A percentile compares a stretch with the other conserved stretches of the same genome.
These are phyloP conservation scores for Tenualosa thibaudeaui DNA, from an alignment of 2,797 vertebrate genomes.

Conservation along the genomic window DNA sequence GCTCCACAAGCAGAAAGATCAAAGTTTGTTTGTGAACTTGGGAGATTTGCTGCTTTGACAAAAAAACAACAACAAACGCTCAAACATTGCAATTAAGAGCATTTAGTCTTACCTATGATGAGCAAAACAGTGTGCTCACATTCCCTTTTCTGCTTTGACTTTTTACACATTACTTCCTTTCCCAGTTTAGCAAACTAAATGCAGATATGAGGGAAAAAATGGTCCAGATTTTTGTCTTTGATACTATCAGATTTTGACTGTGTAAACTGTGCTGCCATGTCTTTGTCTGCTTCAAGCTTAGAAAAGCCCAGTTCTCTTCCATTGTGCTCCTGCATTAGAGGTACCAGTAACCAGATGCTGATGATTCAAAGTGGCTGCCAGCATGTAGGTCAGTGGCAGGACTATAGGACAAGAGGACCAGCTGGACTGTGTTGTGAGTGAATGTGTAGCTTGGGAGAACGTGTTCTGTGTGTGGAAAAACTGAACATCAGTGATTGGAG, in stretches of 20 bases:
- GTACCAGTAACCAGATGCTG: not conserved
- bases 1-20: constrained; percentile 35
- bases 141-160: not conserved
- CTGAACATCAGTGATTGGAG: not conserved
- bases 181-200: not conserved
- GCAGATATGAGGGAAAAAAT: not conserved
- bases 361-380: not conserved
- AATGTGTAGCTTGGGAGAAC: not conserved
- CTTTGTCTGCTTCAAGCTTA: not conserved
- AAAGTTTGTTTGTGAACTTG: constrained; percentile 36
- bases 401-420: not conserved
- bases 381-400: not conserved
- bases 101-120: not conserved
- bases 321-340: not conserved
- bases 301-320: not conserved
- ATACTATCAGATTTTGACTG: not conserved
- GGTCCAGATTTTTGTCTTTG: not conserved
- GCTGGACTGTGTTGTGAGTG: not conserved
- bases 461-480: not conserved
- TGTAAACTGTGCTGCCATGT: not conserved
- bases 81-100: not conserved
- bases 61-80: not conserved
- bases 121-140: not conserved
- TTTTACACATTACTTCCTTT: not conserved
- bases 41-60: not conserved